phyloP scores from a whole-genome alignment of 2,113 vertebrate genomes.

The Felis chaus region DNA sequence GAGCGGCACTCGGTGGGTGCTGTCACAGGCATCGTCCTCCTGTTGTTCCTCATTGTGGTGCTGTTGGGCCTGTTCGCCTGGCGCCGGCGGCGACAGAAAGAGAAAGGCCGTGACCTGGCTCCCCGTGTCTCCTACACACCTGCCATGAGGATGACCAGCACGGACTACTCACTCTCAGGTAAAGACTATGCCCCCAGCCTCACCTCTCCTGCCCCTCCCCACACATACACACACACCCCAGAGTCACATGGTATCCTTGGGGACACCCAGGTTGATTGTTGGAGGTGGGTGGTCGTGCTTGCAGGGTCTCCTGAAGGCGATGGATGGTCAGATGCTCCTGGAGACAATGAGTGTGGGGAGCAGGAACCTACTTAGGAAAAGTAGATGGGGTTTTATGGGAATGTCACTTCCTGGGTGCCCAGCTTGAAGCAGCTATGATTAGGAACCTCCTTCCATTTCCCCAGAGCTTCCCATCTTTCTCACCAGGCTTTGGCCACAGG shows the following conservation, averaged over 20 bases:
- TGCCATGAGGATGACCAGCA: slow-evolving; percentile 94
- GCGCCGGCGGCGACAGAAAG: slow-evolving; percentile 95
- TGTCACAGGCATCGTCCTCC: slow-evolving; percentile 96
- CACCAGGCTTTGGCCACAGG: not conserved
- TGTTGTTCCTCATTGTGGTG: slow-evolving; percentile 96
- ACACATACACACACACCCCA: not conserved
- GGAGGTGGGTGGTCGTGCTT: not conserved
- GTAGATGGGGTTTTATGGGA: no score
- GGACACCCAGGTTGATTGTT: not conserved
- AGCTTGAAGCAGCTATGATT: not conserved
- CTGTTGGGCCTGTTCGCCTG: slow-evolving; percentile 97
- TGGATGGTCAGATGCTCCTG: not conserved
- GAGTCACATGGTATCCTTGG: not conserved
- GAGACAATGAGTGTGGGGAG: not conserved
- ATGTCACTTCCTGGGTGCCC: not conserved
- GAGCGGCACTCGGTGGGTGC: slow-evolving; percentile 98
- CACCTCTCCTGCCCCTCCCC: no score
- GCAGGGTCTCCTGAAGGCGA: not conserved
- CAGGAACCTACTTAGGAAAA: not conserved
- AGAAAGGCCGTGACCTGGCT: slow-evolving; percentile 95
- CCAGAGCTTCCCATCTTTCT: not conserved
- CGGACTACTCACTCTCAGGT: slow-evolving; percentile 98
- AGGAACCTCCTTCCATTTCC: not conserved
- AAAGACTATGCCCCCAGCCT: slow-evolving; percentile 70
- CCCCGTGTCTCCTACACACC: slow-evolving; percentile 97